Evolutionary conservation across 2,888 invertebrate species (phyloP).

Genomic region (Bugula neritina): DNA sequence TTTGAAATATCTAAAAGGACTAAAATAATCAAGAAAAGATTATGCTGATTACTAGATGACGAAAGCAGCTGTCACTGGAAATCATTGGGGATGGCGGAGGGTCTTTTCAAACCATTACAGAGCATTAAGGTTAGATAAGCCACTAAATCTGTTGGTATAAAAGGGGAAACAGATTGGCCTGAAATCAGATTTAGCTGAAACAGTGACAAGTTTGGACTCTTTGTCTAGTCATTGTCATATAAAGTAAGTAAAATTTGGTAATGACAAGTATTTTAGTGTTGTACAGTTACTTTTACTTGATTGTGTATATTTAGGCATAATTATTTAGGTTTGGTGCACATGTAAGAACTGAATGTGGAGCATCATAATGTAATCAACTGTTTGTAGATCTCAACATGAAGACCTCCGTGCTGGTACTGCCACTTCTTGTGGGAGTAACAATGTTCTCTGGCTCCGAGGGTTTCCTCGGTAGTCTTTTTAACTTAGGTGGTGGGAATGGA

Average conservation of each 20-base stretch:
- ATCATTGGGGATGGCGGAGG: no score
- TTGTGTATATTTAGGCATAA: no score
- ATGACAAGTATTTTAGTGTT: no score
- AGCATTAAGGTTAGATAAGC: background rate
- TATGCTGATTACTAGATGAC: background rate
- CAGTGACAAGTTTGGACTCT: background rate
- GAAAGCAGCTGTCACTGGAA: background rate
- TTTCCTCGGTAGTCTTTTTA: no score
- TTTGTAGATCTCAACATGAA: background rate
- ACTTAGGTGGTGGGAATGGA: no score
- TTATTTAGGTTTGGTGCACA: no score
- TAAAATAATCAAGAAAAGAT: background rate
- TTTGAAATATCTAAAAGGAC: background rate
- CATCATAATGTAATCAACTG: background rate
- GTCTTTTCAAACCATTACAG: background rate
- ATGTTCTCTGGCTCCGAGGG: no score
- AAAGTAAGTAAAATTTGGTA: no score
- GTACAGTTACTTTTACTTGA: no score
- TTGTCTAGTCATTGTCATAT: background rate
- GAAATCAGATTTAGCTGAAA: background rate
- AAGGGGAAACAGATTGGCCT: background rate
- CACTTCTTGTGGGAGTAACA: background rate
- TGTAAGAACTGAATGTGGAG: no score
- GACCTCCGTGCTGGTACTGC: background rate
- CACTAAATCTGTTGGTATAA: background rate